phyloP scores from a whole-genome alignment of 2,113 vertebrate species.

The Neodon shergylaensis region DNA sequence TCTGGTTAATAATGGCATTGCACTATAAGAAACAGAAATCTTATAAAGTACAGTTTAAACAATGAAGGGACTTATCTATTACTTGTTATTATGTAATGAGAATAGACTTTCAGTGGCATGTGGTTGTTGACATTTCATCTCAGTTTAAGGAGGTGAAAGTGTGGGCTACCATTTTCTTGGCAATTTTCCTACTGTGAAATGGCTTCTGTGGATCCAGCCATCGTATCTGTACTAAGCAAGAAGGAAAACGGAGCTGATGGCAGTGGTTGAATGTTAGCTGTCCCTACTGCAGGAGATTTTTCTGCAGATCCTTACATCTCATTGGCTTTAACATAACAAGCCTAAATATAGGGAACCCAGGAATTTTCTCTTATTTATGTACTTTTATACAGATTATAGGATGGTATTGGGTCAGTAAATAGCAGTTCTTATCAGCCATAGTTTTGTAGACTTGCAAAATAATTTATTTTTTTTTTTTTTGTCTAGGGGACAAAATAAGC shows the following conservation, averaged over 20 bases:
- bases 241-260: not conserved
- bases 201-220: not conserved
- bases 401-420: not conserved
- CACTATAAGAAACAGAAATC: not conserved
- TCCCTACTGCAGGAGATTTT: not conserved
- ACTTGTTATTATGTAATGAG: not conserved
- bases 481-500: not conserved
- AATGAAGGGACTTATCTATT: not conserved
- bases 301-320: not conserved
- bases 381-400: not conserved
- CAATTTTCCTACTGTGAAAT: not conserved
- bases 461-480: not conserved
- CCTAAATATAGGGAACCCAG: not conserved
- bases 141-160: not conserved
- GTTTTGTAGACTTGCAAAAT: not conserved
- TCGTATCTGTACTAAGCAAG: not conserved
- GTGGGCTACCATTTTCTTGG: not conserved
- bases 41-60: not conserved
- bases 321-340: not conserved
- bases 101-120: not conserved
- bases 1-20: not conserved
- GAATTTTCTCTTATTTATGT: not conserved
- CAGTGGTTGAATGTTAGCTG: not conserved
- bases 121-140: not conserved
- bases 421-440: not conserved